These are phyloP conservation scores for Cerceris ruficornis DNA, from an alignment of 2,888 invertebrate genomes.

Conservation along the genomic window DNA sequence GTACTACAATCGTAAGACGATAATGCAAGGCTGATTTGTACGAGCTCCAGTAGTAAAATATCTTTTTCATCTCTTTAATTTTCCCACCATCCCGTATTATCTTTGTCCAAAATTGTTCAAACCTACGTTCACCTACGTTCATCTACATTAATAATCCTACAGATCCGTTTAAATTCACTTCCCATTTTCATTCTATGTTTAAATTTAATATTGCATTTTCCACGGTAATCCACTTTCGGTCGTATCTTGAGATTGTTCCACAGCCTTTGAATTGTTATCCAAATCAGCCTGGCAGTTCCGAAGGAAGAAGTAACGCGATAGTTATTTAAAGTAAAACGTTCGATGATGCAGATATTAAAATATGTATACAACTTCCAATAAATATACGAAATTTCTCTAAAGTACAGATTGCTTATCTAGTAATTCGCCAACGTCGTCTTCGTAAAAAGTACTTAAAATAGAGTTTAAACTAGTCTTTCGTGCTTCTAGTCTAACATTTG, in stretches of 20 bases:
- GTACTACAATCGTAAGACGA: constrained; percentile 49
- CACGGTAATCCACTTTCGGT: constrained; percentile 25
- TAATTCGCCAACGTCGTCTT: constrained; percentile 62
- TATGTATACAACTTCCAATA: constrained; percentile 76
- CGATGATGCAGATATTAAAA: constrained; percentile 46
- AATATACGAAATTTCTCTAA: constrained; percentile 73
- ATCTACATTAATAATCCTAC: constrained; percentile 5
- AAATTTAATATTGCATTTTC: constrained; percentile 14
- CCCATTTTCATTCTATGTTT: constrained; percentile 8
- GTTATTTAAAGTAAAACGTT: constrained; percentile 32
- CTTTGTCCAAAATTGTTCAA: not conserved
- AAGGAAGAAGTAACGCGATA: constrained; percentile 35
- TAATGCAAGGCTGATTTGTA: constrained; percentile 65
- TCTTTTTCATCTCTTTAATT: constrained; percentile 2
- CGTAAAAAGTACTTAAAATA: constrained; percentile 78
- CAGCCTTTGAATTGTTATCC: constrained; percentile 59
- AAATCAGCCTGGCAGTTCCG: constrained; percentile 64
- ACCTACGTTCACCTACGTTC: constrained; percentile 1
- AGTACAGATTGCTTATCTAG: constrained; percentile 72
- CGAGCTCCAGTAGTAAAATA: constrained; percentile 55
- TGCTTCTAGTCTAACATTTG: constrained; percentile 71
- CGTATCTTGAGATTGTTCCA: constrained; percentile 46
- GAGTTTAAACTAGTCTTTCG: constrained; percentile 76
- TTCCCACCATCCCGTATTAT: not conserved
- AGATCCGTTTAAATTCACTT: constrained; percentile 9